phyloP scores from a whole-genome alignment of 2,113 vertebrate species.

The Tympanuchus pallidicinctus region DNA sequence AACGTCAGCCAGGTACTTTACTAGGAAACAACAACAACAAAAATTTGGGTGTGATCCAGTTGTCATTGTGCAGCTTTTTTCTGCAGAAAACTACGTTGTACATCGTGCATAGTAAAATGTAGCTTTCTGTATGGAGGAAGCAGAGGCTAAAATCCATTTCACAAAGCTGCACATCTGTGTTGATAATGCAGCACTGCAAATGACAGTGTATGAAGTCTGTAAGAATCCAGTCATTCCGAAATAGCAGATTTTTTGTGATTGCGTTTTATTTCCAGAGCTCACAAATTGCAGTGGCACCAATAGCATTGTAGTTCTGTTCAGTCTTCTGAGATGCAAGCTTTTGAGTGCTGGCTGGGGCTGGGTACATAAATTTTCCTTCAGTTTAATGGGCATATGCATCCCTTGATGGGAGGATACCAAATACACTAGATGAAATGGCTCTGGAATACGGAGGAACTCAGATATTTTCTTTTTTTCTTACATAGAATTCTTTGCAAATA shows the following conservation, averaged over 20 bases:
- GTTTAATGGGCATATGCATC: not conserved
- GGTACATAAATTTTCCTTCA: not conserved
- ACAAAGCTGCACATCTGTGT: not conserved
- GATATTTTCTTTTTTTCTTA: too few species aligned
- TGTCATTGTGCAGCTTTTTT: not conserved
- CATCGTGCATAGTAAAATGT: too few species aligned
- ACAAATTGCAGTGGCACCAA: not conserved
- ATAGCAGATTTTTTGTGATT: not conserved
- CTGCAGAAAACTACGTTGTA: too few species aligned
- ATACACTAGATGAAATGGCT: accelerated
- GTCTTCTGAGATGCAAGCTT: not conserved
- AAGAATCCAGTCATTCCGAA: not conserved
- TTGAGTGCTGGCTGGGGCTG: not conserved
- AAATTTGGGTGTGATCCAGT: not conserved
- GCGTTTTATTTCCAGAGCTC: not conserved
- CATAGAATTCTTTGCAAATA: not conserved
- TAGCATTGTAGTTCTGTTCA: not conserved
- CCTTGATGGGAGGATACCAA: not conserved
- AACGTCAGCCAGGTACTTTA: not conserved
- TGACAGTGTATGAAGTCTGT: not conserved
- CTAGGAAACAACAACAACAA: not conserved
- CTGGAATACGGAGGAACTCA: not conserved
- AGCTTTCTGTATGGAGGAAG: not conserved
- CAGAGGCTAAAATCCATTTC: not conserved
- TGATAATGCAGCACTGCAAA: not conserved